Conservation (phyloP, 1,140 invertebrate species). For the Caenorhabditis briggsae region DNA sequence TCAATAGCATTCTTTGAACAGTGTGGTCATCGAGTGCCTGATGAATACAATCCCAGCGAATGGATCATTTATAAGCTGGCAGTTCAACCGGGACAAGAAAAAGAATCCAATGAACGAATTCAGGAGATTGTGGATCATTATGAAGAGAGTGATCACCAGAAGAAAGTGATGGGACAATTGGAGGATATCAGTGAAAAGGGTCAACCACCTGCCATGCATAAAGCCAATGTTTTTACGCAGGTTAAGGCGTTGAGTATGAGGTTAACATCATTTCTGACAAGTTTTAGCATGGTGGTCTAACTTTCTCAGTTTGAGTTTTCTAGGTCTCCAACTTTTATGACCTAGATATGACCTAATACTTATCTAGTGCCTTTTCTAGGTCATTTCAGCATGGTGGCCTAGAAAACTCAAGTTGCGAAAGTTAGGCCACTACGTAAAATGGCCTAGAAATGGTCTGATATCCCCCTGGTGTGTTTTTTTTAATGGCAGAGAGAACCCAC, state of each 20-base stretch:
- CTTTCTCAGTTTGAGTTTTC: too few species aligned
- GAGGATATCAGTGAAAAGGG: slow-evolving; percentile 28
- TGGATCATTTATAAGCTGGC: slow-evolving; percentile 83
- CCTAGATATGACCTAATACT: too few species aligned
- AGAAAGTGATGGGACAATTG: slow-evolving; percentile 62
- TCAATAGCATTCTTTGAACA: slow-evolving; percentile 71
- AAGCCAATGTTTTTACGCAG: slow-evolving; percentile 66
- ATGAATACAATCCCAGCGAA: slow-evolving; percentile 84
- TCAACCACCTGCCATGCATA: slow-evolving; percentile 63
- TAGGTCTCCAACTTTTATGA: too few species aligned
- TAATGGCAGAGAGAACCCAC: too few species aligned
- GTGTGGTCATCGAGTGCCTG: slow-evolving; percentile 84
- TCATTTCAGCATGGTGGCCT: too few species aligned
- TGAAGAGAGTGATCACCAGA: slow-evolving; percentile 62
- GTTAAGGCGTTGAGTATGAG: slow-evolving; percentile 57
- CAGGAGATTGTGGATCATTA: slow-evolving; percentile 70
- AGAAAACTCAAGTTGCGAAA: too few species aligned
- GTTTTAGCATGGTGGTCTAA: too few species aligned
- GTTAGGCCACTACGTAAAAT: too few species aligned
- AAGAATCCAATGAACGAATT: slow-evolving; percentile 67
- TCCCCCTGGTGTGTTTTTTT: too few species aligned
- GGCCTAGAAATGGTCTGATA: too few species aligned
- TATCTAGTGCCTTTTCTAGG: too few species aligned
- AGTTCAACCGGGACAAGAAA: slow-evolving; percentile 80
- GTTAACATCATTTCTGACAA: slow-evolving; percentile 4